phyloP scores from a whole-genome alignment of 92 coral and sea anemone species.

The Blastomussa wellsi region DNA sequence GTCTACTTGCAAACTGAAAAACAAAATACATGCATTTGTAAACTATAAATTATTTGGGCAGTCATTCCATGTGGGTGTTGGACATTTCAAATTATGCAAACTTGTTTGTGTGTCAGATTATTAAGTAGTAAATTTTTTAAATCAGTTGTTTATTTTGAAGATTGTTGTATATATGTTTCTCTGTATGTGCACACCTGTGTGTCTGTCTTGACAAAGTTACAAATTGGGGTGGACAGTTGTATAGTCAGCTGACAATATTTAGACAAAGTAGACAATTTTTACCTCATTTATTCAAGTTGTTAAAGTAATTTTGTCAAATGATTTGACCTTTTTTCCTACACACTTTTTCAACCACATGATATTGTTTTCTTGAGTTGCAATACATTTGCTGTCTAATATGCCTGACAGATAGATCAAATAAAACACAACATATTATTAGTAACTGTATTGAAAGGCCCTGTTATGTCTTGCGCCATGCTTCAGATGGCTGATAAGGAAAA shows the following conservation, averaged over 20 bases:
- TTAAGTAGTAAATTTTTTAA: not conserved
- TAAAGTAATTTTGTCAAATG: not conserved
- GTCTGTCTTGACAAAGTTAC: not conserved
- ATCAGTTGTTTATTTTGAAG: not conserved
- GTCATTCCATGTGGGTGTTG: not conserved
- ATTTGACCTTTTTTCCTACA: not conserved
- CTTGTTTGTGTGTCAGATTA: not conserved
- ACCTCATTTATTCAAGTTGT: not conserved
- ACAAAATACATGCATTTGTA: conserved; percentile 23
- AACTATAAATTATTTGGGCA: not conserved
- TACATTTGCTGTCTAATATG: not conserved
- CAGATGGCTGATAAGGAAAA: not conserved
- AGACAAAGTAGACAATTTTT: not conserved
- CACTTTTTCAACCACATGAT: not conserved
- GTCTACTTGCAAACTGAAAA: conserved; percentile 26
- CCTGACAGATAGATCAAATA: not conserved
- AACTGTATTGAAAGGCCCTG: not conserved
- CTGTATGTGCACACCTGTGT: not conserved
- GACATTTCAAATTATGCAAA: not conserved
- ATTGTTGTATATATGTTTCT: not conserved
- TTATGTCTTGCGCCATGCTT: not conserved
- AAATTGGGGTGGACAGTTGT: not conserved
- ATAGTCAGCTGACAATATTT: not conserved
- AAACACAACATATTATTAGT: not conserved
- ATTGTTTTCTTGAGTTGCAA: not conserved